These are phyloP conservation scores for Procavia capensis DNA, from an alignment of 2,113 vertebrate species.

Conservation along the genomic window DNA sequence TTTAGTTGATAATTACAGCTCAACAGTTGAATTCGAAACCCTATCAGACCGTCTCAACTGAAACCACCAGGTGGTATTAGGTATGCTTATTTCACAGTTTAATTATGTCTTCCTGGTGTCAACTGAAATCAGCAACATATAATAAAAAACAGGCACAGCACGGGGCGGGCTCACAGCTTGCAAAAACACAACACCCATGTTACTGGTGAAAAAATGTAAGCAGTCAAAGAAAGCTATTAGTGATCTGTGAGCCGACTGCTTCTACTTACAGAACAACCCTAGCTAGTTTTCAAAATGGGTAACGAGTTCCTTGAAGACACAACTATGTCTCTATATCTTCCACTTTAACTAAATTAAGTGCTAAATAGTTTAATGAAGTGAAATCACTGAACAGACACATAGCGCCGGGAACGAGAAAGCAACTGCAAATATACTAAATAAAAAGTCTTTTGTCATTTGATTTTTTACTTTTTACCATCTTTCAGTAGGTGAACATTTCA, in stretches of 20 bases:
- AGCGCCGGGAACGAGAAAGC: neutral
- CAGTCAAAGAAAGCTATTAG: neutral
- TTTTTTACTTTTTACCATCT: slow-evolving; percentile 11
- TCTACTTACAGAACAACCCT: neutral
- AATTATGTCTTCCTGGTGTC: too few relatives aligned
- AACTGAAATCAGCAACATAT: too few relatives aligned
- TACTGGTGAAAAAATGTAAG: neutral
- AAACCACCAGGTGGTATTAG: too few relatives aligned
- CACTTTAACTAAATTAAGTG: neutral
- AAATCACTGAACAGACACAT: neutral
- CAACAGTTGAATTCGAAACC: too few relatives aligned
- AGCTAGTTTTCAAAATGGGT: neutral
- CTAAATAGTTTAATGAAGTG: slow-evolving; percentile 6
- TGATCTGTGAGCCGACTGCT: neutral
- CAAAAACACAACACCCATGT: too few relatives aligned
- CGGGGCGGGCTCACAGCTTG: too few relatives aligned
- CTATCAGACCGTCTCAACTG: too few relatives aligned
- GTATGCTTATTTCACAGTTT: too few relatives aligned
- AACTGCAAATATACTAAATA: neutral
- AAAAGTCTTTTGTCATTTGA: neutral
- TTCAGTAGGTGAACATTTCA: neutral
- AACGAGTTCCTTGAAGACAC: neutral
- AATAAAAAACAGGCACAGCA: too few relatives aligned
- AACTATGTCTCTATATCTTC: neutral
- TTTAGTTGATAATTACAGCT: too few relatives aligned